Conservation (phyloP, 2,113 vertebrate genomes). For the Triplophysa siluroides region DNA sequence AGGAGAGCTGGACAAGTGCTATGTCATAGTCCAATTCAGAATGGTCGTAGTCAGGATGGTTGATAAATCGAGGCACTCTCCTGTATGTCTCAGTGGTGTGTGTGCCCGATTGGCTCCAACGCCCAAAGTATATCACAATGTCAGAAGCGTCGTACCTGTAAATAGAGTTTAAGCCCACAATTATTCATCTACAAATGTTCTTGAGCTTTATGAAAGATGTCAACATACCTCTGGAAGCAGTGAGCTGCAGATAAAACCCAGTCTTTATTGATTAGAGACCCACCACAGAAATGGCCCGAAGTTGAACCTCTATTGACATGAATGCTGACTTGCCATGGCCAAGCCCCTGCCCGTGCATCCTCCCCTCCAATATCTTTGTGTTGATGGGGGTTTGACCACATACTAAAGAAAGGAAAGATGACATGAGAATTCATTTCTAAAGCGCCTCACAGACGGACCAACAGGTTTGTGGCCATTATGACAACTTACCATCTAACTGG, state of each 20-base stretch:
- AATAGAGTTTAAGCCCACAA: not conserved
- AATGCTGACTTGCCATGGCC: constrained; percentile 79
- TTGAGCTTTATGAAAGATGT: not conserved
- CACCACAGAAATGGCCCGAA: constrained; percentile 65
- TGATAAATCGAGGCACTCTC: constrained; percentile 33
- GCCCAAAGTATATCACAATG: constrained; percentile 47
- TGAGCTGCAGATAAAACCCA: constrained; percentile 58
- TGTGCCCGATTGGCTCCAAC: not conserved
- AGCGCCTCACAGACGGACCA: too few relatives aligned
- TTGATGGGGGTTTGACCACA: constrained; percentile 66
- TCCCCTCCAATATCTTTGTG: constrained; percentile 72
- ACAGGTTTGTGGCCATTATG: too few relatives aligned
- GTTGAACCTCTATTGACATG: not conserved
- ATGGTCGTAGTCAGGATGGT: constrained; percentile 52
- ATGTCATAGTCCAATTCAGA: constrained; percentile 72
- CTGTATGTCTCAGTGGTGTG: not conserved
- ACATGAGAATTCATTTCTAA: too few relatives aligned
- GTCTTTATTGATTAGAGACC: constrained; percentile 67
- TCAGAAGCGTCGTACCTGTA: not conserved
- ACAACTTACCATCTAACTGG: too few relatives aligned
- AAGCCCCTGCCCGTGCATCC: constrained; percentile 48
- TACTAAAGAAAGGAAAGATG: constrained; percentile 51
- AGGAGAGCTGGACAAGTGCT: constrained; percentile 65
- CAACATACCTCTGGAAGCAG: constrained; percentile 31
- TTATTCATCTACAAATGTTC: not conserved